Evolutionary conservation across 2,113 vertebrate species (phyloP).

Genomic region (Trachemys scripta): DNA sequence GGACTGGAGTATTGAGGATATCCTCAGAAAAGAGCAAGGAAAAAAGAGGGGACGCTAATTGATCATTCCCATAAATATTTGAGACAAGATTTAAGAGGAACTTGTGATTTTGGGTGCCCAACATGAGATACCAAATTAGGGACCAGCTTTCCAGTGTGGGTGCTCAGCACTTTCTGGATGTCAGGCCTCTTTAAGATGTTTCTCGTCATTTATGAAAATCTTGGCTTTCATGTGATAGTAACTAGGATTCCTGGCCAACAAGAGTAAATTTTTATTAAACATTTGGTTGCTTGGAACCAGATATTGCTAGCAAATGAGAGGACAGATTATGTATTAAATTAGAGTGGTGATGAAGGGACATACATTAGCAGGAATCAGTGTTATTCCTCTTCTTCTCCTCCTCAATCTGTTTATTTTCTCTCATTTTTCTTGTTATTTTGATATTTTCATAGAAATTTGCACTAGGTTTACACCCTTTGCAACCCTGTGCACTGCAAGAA

Average conservation of each 20-base stretch:
- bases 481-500: not conserved
- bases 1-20: not conserved
- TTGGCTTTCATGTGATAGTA: not conserved
- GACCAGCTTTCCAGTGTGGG: not conserved
- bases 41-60: not conserved
- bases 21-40: not conserved
- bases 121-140: not conserved
- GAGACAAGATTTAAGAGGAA: not conserved
- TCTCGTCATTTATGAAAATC: not conserved
- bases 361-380: not conserved
- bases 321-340: not conserved
- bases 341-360: not conserved
- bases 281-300: not conserved
- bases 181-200: not conserved
- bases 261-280: not conserved
- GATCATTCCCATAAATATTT: not conserved
- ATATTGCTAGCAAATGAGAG: not conserved
- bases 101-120: not conserved
- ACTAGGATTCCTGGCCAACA: not conserved
- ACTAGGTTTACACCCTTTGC: not conserved
- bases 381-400: fast-evolving
- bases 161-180: not conserved
- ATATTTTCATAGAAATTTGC: not conserved
- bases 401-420: fast-evolving
- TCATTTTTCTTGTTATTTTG: fast-evolving